Base-by-base conservation (phyloP, 2,113 vertebrate species). In the Formicarius rufipectus region DNA sequence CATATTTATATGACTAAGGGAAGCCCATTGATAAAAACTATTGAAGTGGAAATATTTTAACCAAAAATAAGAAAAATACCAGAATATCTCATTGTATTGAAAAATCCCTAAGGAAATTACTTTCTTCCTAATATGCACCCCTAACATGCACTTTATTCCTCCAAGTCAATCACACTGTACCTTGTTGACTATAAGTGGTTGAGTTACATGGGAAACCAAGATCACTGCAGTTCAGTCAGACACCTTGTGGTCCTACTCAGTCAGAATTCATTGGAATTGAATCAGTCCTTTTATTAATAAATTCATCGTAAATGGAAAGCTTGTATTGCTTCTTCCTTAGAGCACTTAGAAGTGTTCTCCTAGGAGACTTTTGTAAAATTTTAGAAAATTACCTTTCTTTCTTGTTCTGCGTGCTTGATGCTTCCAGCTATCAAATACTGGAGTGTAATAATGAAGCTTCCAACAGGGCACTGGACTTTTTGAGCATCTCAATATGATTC, bases 311-410 rank as follows among this genome's bases (percentile, higher is more conserved):
- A 89, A 84, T 47, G 21, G 27, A 69, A 87, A 82, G 39, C 37
- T 44, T 45, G 40, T 58, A 59, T 55, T 69, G 37, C 25, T 8
- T 88, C 27, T 74, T 92, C 50, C 42, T 77, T 69, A 58, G 52
- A 82, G 42, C 10, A 53, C 22, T 33, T 68, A 39, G 40, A 37
- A 71, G 13, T 44, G 2, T 79, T 93, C 12, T 89, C 19, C 50
- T 87, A 44, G 44, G 22, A 80, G 8, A 24, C 33, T 66, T 33
- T 50, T 86, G n/a, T 33, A 93, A 89, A 95, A 63, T 77, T 49
- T 49, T 44, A 12, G 37, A 82, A 95, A 88, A 77, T 68, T 87
- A 42, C 18, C 80, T 95, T 90, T 69, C 28, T 72, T 93, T 90
- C 72, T 78, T 62, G 3, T 80, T 93, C n/a, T 82, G 59, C 33